These are phyloP conservation scores for Chaenodraco wilsoni DNA, from an alignment of 2,797 vertebrate species.

Conservation along the genomic window DNA sequence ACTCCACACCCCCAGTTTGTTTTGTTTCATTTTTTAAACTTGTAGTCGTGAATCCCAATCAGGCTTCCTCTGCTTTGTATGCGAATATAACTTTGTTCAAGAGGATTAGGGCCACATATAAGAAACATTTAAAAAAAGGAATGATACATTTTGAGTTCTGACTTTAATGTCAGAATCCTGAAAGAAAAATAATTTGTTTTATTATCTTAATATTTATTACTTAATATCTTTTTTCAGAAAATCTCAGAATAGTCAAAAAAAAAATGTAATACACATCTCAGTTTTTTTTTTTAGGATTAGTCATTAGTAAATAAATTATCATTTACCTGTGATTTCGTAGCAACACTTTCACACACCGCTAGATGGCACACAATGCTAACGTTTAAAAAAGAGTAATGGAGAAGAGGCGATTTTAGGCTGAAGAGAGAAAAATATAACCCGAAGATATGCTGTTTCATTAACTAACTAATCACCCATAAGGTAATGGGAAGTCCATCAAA, in stretches of 20 bases:
- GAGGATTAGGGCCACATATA: too few relatives aligned
- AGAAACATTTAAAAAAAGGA: too few relatives aligned
- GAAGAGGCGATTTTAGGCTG: background rate
- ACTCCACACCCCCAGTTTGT: background rate
- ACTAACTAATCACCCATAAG: background rate
- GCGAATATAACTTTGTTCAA: background rate
- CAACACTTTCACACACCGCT: constrained; percentile 45
- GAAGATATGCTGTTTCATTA: background rate
- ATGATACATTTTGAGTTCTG: too few relatives aligned
- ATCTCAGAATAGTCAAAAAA: too few relatives aligned
- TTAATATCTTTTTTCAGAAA: too few relatives aligned
- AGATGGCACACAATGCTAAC: constrained; percentile 64
- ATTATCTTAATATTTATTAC: too few relatives aligned
- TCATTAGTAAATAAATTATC: too few relatives aligned
- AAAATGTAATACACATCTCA: too few relatives aligned
- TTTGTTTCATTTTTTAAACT: background rate
- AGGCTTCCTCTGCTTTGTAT: background rate
- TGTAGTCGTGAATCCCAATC: background rate
- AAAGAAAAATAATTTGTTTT: too few relatives aligned
- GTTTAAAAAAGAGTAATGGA: background rate
- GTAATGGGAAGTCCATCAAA: background rate
- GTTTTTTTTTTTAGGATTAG: too few relatives aligned
- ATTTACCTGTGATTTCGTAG: constrained; percentile 1
- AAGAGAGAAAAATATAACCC: constrained; percentile 1
- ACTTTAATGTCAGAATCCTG: too few relatives aligned